Conservation (phyloP, 1,140 invertebrate species). For the Formica selysi region DNA sequence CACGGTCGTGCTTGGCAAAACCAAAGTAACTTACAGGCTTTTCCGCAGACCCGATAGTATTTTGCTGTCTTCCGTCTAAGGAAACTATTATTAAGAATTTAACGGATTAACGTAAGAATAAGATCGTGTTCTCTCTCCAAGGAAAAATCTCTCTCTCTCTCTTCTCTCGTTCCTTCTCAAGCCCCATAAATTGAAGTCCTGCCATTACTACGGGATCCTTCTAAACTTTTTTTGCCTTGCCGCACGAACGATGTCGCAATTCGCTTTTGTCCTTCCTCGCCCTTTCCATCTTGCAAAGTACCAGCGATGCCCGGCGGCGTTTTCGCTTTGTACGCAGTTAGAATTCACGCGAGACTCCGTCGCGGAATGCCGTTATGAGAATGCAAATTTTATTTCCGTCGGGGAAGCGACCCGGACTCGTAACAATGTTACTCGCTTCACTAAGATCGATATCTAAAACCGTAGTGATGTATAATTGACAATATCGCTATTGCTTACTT, state of each 20-base stretch:
- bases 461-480: slow-evolving; percentile 18
- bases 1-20: slow-evolving; percentile 20
- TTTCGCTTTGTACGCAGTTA: slow-evolving; percentile 63
- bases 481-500: background rate
- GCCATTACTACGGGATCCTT: slow-evolving; percentile 43
- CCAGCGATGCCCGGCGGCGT: slow-evolving; percentile 52
- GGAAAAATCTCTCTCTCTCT: slow-evolving; percentile 18
- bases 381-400: slow-evolving; percentile 64
- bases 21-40: slow-evolving; percentile 6
- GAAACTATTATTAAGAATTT: slow-evolving; percentile 57
- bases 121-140: slow-evolving; percentile 16
- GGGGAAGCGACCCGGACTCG: slow-evolving; percentile 38
- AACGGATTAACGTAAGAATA: slow-evolving; percentile 55
- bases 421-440: slow-evolving; percentile 27
- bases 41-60: slow-evolving; percentile 15
- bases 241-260: slow-evolving; percentile 56
- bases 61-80: slow-evolving; percentile 31
- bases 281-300: slow-evolving; percentile 59
- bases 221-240: slow-evolving; percentile 56
- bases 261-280: slow-evolving; percentile 59
- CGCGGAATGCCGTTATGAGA: slow-evolving; percentile 60
- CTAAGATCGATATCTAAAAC: slow-evolving; percentile 46
- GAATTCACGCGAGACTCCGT: slow-evolving; percentile 58
- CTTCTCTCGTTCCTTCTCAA: background rate
- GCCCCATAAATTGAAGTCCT: slow-evolving; percentile 49